Base-by-base conservation (phyloP, 2,113 vertebrate genomes). In the Notechis scutatus region DNA sequence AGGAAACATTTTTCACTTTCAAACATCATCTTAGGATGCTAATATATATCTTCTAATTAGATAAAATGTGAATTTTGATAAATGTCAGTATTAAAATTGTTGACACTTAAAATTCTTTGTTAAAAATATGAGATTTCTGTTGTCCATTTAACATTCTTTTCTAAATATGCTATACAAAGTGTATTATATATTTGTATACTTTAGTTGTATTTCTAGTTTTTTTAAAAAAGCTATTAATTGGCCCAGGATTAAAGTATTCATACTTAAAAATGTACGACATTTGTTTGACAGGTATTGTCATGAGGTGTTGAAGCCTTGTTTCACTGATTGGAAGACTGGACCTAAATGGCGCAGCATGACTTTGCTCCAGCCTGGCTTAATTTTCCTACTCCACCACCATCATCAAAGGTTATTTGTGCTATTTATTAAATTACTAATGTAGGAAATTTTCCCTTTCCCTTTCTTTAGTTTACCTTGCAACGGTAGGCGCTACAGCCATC, bases 301-400 rank as follows among this genome's bases (percentile, higher is more conserved):
- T 98, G 98, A 98, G 97, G 97, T 98, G 97, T 96, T 98, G 96
- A 98, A 98, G 94, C 97, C 97, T 97, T 97, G 88, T 98, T 98
- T 97, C 96, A 55, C 90, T 95, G 96, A 96, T 95, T 97, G 0
- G 93, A 95, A 97, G 97, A 97, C 96, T 97, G 97, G 97, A 98
- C 97, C 97, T 98, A 98, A 98, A 98, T 98, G 98, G 98, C 98
- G 97, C 98, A 98, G 96, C 98, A 98, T 98, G 98, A 98, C 97
- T 98, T 98, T 98, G 97, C 98, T 98, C 98, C 98, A 98, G 97
- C 98, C 97, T 98, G 98, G 98, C 98, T 98, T 98, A 98, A 97
- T 97, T 98, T 98, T 97, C 97, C 98, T 96, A 97, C 98, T 95
- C 97, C 96, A 85, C 97, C 98, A 56, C 97, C 98, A 54, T 97